Base-by-base conservation (phyloP, 2,888 invertebrate genomes). In the Clistopyga incitator region DNA sequence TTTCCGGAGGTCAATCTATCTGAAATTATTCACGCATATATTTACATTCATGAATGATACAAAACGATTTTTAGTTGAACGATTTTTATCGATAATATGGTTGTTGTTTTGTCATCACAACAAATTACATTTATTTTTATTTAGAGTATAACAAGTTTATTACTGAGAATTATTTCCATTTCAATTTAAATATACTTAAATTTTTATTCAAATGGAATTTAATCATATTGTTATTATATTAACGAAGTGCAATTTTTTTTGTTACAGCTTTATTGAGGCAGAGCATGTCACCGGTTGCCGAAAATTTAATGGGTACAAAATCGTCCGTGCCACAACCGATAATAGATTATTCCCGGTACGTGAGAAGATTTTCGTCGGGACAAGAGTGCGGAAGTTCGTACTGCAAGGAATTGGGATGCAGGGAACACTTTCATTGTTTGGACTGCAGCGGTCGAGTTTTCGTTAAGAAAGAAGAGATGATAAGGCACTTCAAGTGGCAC, bases 401-500 rank as follows among this genome's bases (percentile, higher is more conserved):
- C 93, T 98, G 98, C 95, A 97, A 97, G 91, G 98, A 98, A 91
- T 94, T 98, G 87, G 97, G 97, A 86, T 98, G 98, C 94, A 94
- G 98, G 89, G 99, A 99, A 92, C 99, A 99, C 93, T 99, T 98
- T 94, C 99, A 99, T 93, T 98, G 98, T 91, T 93, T 96, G 84
- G 96, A 96, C 94, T 98, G 97, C 93, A 95, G 95, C 81, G 95
- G 96, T 82, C 95, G 98, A 90, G 98, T 99, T n/a, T 98, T 99
- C 92, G 97, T 98, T 90, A 99, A 99, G 94, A 99, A 99, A 92
- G 99, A 99, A 93, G 99, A 99, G 93, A 99, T 99, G 97, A 99
- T 99, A 86, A 96, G 99, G 56, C 99, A 99, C 93, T 98, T 98
- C 92, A 99, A 99, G 94, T 99, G 99, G 99, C 99, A 99, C 94